Evolutionary conservation across 2,797 vertebrate species (phyloP).

Genomic region (Rhincodon typus): DNA sequence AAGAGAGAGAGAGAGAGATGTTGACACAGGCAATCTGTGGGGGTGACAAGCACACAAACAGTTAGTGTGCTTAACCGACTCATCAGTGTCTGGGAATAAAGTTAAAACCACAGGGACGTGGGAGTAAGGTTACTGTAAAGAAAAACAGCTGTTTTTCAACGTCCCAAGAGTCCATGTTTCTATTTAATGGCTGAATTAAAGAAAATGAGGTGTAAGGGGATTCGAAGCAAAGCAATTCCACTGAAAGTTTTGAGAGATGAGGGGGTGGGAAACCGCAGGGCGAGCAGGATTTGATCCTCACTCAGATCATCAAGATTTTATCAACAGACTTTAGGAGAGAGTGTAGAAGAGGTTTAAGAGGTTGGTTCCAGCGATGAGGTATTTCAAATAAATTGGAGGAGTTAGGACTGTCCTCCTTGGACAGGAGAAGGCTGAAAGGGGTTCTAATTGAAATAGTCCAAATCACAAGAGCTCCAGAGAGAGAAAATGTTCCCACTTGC

Average conservation of each 20-base stretch:
- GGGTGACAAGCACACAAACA: background rate
- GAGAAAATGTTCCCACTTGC: no score
- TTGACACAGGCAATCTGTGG: conserved; percentile 9
- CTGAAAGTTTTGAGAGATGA: background rate
- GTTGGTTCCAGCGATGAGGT: no score
- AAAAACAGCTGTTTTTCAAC: background rate
- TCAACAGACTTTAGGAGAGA: no score
- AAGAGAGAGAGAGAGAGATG: background rate
- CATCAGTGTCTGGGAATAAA: background rate
- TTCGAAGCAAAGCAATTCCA: background rate
- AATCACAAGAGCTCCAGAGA: no score
- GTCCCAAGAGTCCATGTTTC: no score
- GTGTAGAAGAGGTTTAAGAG: no score
- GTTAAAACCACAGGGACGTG: background rate
- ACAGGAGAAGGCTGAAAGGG: no score
- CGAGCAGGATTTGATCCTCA: background rate
- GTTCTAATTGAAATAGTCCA: no score
- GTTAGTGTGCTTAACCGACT: background rate
- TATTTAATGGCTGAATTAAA: background rate
- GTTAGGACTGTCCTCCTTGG: no score
- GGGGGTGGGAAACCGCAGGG: background rate
- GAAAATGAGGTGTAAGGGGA: background rate
- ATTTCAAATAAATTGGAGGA: no score
- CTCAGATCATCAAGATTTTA: background rate
- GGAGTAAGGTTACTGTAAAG: background rate